A percentile compares a stretch with the other conserved stretches of the same genome.
Evolutionary conservation across 1,140 invertebrate genomes (phyloP).

Genomic region (Atopsyche davidsoni): DNA sequence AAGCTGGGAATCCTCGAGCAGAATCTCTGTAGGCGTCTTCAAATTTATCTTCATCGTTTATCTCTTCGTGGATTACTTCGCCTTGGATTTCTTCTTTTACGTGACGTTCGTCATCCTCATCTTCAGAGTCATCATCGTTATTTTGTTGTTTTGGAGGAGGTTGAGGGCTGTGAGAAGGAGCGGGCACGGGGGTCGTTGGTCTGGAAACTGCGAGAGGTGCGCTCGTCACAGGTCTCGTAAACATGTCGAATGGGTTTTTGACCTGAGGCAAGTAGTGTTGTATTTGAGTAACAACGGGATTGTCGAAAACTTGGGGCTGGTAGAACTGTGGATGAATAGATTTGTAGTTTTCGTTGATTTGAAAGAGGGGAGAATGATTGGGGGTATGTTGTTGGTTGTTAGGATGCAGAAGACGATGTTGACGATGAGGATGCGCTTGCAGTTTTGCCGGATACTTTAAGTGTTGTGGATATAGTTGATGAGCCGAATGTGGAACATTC

Average conservation of each 20-base stretch:
- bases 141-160: slow-evolving; percentile 15
- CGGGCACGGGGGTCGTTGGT: not conserved
- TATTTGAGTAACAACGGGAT: slow-evolving; percentile 22
- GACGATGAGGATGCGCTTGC: slow-evolving; percentile 3
- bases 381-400: slow-evolving; percentile 1
- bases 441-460: slow-evolving; percentile 10
- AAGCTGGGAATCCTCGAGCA: slow-evolving; percentile 40
- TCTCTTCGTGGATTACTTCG: slow-evolving; percentile 36
- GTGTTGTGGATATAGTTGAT: slow-evolving; percentile 3
- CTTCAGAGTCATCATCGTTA: slow-evolving; percentile 32
- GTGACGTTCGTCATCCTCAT: slow-evolving; percentile 35
- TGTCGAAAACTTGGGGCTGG: slow-evolving; percentile 24
- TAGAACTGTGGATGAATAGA: slow-evolving; percentile 15
- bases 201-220: slow-evolving; percentile 4
- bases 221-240: slow-evolving; percentile 9
- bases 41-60: slow-evolving; percentile 44
- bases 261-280: slow-evolving; percentile 21
- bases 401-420: slow-evolving; percentile 4
- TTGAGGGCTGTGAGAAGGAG: not conserved
- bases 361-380: slow-evolving; percentile 1
- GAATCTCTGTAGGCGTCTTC: slow-evolving; percentile 44
- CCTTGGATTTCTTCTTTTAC: slow-evolving; percentile 35
- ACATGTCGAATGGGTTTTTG: slow-evolving; percentile 21
- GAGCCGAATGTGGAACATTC: not conserved
- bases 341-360: slow-evolving; percentile 16